phyloP scores from a whole-genome alignment of 2,113 vertebrate species.

The Pedetes capensis region DNA sequence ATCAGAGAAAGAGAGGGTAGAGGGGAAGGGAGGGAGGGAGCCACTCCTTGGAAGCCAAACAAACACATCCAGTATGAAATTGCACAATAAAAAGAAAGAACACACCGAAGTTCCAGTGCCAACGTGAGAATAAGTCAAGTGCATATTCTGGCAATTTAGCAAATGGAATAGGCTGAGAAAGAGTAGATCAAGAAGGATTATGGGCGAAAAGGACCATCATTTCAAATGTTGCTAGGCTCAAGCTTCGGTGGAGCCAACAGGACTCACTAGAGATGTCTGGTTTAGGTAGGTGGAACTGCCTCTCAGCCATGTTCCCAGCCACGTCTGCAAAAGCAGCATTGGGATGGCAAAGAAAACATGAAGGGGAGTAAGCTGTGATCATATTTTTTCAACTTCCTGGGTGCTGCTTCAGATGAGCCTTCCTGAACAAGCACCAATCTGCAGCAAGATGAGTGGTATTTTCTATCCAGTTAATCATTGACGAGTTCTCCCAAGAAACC shows the following conservation, averaged over 20 bases:
- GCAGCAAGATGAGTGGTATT: neutral
- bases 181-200: neutral
- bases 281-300: neutral
- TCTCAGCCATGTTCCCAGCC: neutral
- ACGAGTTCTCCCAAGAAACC: neutral
- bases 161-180: neutral
- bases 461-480: neutral
- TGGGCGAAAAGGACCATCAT: neutral
- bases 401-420: neutral
- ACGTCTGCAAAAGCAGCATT: slow-evolving; percentile 20
- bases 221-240: neutral
- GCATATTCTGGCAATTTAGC: neutral
- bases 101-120: neutral
- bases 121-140: neutral
- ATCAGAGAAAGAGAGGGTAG: neutral
- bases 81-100: slow-evolving; percentile 26
- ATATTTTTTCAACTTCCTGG: neutral
- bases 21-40: slow-evolving; percentile 30
- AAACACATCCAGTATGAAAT: neutral
- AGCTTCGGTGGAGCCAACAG: neutral
- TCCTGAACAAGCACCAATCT: neutral
- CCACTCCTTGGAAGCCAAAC: slow-evolving; percentile 25
- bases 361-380: neutral
- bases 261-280: neutral
- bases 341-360: neutral